Percentiles rank a stretch among this genome's conserved stretches.
Evolutionary conservation across 2,888 invertebrate species (phyloP).

Genomic region (Tiphia femorata): DNA sequence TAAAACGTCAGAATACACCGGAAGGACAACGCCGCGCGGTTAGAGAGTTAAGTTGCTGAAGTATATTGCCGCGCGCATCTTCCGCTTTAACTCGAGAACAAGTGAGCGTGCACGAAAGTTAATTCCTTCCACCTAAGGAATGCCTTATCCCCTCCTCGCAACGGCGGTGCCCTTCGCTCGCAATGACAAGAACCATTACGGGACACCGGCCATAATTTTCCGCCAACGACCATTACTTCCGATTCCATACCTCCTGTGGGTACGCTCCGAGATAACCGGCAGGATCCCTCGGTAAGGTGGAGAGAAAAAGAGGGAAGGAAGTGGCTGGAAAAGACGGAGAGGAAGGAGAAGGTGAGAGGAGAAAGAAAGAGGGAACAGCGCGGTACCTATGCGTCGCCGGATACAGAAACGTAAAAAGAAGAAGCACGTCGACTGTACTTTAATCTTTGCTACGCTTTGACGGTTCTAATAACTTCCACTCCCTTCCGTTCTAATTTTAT

Average conservation of each 20-base stretch:
- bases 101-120: not conserved
- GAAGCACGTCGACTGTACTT: slow-evolving; percentile 18
- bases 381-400: slow-evolving; percentile 18
- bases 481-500: slow-evolving; percentile 27
- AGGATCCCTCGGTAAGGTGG: slow-evolving; percentile 5
- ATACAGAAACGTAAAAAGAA: slow-evolving; percentile 28
- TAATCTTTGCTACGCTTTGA: slow-evolving; percentile 41
- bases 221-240: slow-evolving; percentile 31
- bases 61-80: not conserved
- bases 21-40: not conserved
- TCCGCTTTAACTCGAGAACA: not conserved
- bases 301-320: no score
- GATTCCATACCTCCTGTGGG: slow-evolving; percentile 15
- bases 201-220: slow-evolving; percentile 31
- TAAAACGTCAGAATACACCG: no score
- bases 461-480: slow-evolving; percentile 35
- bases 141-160: not conserved
- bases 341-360: slow-evolving; percentile 6
- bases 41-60: not conserved
- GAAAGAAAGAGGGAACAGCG: slow-evolving; percentile 16
- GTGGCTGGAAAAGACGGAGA: no score
- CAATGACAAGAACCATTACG: slow-evolving; percentile 5
- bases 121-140: not conserved
- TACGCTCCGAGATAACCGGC: slow-evolving; percentile 10
- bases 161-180: not conserved